Conservation (phyloP, 2,113 vertebrate genomes). For the Aspidoscelis tigris region DNA sequence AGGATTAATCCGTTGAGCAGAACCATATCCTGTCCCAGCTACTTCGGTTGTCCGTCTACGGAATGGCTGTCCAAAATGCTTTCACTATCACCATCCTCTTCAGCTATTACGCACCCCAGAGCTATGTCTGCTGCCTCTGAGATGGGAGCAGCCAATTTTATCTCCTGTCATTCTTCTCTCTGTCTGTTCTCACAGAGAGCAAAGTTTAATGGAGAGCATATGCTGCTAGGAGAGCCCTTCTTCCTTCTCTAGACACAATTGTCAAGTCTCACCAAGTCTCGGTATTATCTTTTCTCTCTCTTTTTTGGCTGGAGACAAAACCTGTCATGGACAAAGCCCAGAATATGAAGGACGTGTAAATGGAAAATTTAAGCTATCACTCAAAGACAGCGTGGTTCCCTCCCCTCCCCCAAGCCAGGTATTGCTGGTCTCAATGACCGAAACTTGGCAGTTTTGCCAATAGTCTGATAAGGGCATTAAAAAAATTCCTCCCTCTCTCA, state of each 20-base stretch:
- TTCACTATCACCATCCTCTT: conserved; percentile 13
- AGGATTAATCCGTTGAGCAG: conserved; percentile 22
- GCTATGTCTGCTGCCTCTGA: conserved; percentile 26
- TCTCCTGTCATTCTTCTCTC: conserved; percentile 29
- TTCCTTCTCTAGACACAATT: conserved; percentile 47
- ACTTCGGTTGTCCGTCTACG: conserved; percentile 28
- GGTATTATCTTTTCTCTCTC: neutral
- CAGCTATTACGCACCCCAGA: conserved; percentile 36
- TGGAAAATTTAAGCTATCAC: conserved; percentile 47
- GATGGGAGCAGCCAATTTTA: conserved; percentile 41
- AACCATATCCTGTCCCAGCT: conserved; percentile 17
- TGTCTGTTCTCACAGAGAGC: conserved; percentile 46
- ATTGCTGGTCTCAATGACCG: conserved; percentile 34
- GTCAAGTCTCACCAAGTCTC: conserved; percentile 58
- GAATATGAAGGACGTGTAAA: conserved; percentile 53
- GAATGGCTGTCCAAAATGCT: conserved; percentile 38
- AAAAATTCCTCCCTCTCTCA: conserved; percentile 34
- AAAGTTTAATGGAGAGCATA: conserved; percentile 68
- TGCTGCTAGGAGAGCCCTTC: conserved; percentile 52
- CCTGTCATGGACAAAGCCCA: conserved; percentile 39
- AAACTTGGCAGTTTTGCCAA: conserved; percentile 48
- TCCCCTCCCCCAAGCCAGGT: conserved; percentile 4
- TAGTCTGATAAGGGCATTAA: conserved; percentile 41
- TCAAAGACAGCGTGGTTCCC: conserved; percentile 41
- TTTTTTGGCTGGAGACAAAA: conserved; percentile 45